phyloP scores from a whole-genome alignment of 1,140 invertebrate species.

The Theocolax elegans region DNA sequence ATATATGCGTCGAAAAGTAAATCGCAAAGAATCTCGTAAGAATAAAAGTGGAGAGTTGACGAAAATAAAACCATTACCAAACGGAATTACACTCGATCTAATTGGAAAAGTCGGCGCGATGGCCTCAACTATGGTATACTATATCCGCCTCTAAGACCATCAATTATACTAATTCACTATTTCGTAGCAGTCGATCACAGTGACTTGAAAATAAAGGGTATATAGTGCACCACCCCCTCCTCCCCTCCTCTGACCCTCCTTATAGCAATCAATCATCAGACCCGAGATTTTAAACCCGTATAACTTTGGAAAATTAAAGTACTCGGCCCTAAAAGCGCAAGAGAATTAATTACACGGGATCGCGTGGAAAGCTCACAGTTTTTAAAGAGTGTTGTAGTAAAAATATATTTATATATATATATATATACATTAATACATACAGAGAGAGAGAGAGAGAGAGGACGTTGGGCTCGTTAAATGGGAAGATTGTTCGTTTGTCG shows the following conservation, averaged over 20 bases:
- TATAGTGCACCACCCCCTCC: not conserved
- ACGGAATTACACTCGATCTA: too few relatives aligned
- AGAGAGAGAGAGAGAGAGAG: not conserved
- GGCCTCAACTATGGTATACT: too few relatives aligned
- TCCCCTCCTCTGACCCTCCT: too few relatives aligned
- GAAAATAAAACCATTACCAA: too few relatives aligned
- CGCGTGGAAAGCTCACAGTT: not conserved
- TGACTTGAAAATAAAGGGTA: slow-evolving; percentile 24
- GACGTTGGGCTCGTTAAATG: slow-evolving; percentile 23
- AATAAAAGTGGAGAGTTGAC: too few relatives aligned
- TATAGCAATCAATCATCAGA: slow-evolving; percentile 29
- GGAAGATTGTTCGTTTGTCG: slow-evolving; percentile 56
- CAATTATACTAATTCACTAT: slow-evolving; percentile 38
- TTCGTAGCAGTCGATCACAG: slow-evolving; percentile 34
- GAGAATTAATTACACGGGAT: slow-evolving; percentile 19
- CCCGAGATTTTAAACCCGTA: slow-evolving; percentile 13
- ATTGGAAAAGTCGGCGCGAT: too few relatives aligned
- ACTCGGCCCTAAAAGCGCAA: too few relatives aligned
- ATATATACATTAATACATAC: too few relatives aligned
- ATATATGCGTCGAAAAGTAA: too few relatives aligned
- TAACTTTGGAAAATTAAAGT: slow-evolving; percentile 34
- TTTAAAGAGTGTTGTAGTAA: too few relatives aligned
- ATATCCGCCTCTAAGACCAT: not conserved
- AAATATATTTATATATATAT: too few relatives aligned
- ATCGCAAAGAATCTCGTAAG: too few relatives aligned